phyloP scores from a whole-genome alignment of 2,888 invertebrate genomes.

The Tribolium freemani region DNA sequence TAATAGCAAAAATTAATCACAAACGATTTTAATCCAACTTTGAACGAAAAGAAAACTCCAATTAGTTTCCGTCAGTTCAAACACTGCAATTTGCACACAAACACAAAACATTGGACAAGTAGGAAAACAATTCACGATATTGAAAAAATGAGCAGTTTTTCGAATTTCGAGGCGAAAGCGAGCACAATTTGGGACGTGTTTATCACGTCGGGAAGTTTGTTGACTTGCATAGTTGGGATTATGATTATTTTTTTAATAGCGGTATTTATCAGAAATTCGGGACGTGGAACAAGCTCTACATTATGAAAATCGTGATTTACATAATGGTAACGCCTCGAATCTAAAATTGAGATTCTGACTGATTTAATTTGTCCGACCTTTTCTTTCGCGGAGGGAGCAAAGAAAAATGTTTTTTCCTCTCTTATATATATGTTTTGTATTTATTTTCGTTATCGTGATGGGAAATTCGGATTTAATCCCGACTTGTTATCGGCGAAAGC shows the following conservation, averaged over 20 bases:
- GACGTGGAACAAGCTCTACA: slow-evolving; percentile 7
- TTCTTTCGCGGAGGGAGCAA: background rate
- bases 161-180: background rate
- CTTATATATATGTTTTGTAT: too few species aligned
- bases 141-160: too few species aligned
- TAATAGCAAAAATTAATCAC: background rate
- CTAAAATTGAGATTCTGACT: slow-evolving; percentile 22
- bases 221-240: slow-evolving; percentile 3
- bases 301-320: slow-evolving; percentile 34
- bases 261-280: slow-evolving; percentile 25
- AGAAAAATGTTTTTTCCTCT: too few species aligned
- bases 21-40: background rate
- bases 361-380: slow-evolving; percentile 17
- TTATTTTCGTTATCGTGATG: too few species aligned
- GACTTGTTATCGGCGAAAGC: background rate
- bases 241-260: slow-evolving; percentile 13
- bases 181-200: slow-evolving; percentile 30
- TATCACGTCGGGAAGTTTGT: slow-evolving; percentile 14
- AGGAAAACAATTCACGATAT: too few species aligned
- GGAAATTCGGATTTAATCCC: background rate
- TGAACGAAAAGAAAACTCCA: background rate
- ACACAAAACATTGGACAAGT: background rate
- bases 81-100: background rate
- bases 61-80: background rate
- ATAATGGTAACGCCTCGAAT: slow-evolving; percentile 32